These are phyloP conservation scores for Harpegnathos saltator DNA, from an alignment of 1,140 invertebrate species.

Conservation along the genomic window DNA sequence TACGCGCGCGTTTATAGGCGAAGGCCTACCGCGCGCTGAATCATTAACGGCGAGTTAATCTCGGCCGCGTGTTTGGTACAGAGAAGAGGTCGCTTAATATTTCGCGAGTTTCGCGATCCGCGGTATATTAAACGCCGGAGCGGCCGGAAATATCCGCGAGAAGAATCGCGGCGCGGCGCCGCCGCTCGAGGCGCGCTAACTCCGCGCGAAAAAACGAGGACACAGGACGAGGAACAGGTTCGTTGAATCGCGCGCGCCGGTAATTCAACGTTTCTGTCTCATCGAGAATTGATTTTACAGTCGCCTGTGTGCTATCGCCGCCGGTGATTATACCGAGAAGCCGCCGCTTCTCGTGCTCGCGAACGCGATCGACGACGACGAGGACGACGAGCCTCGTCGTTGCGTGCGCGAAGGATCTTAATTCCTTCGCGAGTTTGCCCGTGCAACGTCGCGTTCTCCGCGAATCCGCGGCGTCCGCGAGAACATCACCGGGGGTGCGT, in stretches of 20 bases:
- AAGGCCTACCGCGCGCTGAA: constrained; percentile 30
- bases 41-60: constrained; percentile 60
- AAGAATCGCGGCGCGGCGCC: constrained; percentile 54
- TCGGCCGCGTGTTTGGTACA: constrained; percentile 47
- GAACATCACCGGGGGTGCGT: neutral
- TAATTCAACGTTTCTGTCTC: constrained; percentile 42
- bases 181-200: no score
- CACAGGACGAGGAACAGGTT: constrained; percentile 35
- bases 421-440: neutral
- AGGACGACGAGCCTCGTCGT: no score
- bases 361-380: neutral
- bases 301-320: neutral
- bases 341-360: no score
- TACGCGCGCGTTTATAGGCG: constrained; percentile 20
- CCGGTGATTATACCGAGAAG: neutral
- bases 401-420: no score
- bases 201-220: constrained; percentile 29
- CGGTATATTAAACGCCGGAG: constrained; percentile 49
- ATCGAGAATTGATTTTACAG: constrained; percentile 16
- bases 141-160: constrained; percentile 50
- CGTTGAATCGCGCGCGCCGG: constrained; percentile 26
- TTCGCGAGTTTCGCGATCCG: constrained; percentile 52
- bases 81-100: constrained; percentile 54
- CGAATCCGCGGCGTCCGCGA: neutral
- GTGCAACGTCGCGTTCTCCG: neutral